Percentiles rank a stretch among this genome's conserved stretches.
phyloP scores from a whole-genome alignment of 2,888 invertebrate genomes.

The Drosophila stalkeri region DNA sequence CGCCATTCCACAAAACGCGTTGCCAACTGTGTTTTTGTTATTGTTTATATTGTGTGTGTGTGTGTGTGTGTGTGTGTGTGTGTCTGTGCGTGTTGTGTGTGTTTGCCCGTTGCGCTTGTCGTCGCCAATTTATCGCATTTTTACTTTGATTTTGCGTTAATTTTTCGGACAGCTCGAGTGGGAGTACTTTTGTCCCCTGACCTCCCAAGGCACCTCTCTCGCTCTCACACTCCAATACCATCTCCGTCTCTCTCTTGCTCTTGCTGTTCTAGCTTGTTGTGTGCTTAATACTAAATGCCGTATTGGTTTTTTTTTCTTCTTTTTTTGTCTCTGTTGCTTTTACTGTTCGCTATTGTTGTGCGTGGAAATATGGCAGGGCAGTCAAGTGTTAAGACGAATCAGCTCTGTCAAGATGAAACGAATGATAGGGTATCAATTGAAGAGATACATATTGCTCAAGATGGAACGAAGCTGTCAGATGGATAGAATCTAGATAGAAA shows the following conservation, averaged over 20 bases:
- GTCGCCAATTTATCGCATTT: constrained; percentile 80
- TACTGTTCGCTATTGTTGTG: constrained; percentile 12
- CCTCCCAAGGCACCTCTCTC: neutral
- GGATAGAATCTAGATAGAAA: neutral
- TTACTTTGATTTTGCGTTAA: constrained; percentile 79
- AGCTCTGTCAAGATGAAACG: constrained; percentile 63
- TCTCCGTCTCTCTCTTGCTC: neutral
- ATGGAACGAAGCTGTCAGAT: neutral
- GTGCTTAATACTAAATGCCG: constrained; percentile 68
- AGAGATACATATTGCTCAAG: constrained; percentile 7
- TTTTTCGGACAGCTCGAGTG: constrained; percentile 62
- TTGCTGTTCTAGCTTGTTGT: constrained; percentile 30
- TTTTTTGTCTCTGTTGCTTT: constrained; percentile 35
- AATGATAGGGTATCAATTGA: constrained; percentile 54
- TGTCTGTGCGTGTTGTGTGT: constrained; percentile 22
- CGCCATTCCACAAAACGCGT: constrained; percentile 42
- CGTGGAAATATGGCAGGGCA: constrained; percentile 44
- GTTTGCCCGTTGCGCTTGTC: constrained; percentile 68
- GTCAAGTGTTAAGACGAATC: constrained; percentile 66
- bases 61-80: constrained; percentile 16
- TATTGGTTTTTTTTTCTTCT: constrained; percentile 63
- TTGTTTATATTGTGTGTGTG: constrained; percentile 41
- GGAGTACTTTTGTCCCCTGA: constrained; percentile 3
- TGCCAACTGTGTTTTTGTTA: constrained; percentile 42
- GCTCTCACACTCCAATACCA: neutral